These are phyloP conservation scores for Acanthurus leucopareius DNA, from an alignment of 2,797 vertebrate genomes.

Conservation along the genomic window DNA sequence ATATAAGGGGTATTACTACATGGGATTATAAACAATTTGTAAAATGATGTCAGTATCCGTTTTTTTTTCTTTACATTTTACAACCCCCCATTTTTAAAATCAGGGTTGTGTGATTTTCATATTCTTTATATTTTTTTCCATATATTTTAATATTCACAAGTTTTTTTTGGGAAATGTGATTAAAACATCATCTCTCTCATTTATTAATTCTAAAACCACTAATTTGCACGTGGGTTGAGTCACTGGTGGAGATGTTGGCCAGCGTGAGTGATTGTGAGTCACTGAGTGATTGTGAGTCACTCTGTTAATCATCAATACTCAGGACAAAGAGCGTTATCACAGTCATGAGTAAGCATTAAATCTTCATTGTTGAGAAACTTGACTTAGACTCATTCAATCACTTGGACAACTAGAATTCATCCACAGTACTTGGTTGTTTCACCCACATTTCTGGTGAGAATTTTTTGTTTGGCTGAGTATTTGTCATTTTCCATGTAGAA, in stretches of 20 bases:
- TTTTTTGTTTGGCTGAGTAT: neutral
- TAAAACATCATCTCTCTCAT: neutral
- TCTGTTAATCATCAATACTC: slow-evolving; percentile 38
- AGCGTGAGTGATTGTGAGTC: neutral
- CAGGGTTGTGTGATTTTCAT: neutral
- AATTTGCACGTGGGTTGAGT: slow-evolving; percentile 27
- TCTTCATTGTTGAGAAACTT: slow-evolving; percentile 22
- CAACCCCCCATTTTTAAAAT: too few species aligned
- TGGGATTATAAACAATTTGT: too few species aligned
- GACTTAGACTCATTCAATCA: slow-evolving; percentile 1
- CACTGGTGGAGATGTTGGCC: slow-evolving; percentile 22
- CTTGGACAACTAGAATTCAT: neutral
- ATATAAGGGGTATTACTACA: too few species aligned
- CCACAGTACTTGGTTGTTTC: neutral
- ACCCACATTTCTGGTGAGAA: neutral
- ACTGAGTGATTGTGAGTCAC: slow-evolving; percentile 24
- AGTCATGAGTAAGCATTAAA: slow-evolving; percentile 31
- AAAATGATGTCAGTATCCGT: too few species aligned
- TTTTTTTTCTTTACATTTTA: too few species aligned
- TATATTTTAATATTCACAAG: neutral
- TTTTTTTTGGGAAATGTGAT: neutral
- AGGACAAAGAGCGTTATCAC: slow-evolving; percentile 31
- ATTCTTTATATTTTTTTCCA: neutral
- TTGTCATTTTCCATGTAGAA: neutral
- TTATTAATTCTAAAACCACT: neutral